Base-by-base conservation (phyloP, 2,797 vertebrate species). In the Forpus xanthops region DNA sequence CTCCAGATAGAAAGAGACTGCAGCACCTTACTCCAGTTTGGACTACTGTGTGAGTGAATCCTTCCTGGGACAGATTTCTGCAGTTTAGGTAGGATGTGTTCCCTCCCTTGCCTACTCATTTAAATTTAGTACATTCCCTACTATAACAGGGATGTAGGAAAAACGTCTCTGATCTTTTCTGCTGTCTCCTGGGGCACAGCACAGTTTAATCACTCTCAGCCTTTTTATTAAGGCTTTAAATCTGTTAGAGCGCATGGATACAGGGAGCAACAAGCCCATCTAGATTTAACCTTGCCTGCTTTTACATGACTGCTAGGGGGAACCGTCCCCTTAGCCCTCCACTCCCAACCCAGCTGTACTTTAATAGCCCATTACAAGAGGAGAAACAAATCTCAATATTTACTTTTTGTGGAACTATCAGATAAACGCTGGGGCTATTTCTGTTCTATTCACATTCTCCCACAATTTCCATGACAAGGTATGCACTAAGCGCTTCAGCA, bases 391-490 rank as follows among this genome's bases (percentile, higher is more conserved):
- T 93, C 94, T 96, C 90, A 95, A 78, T 97, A 97, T 96, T 96
- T 96, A 96, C 94, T 96, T 96, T 93, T n/a, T 77, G 90, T 71
- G 85, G 81, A 90, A 92, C 92, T 89, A 90, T 95, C 93, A 92
- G 95, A 96, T 95, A 96, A 95, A 96, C 90, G 81, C 68, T 94
- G 50, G 47, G 93, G 94, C 96, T 96, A 96, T 95, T 96, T 97
- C 94, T 97, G 95, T 96, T 92, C 93, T 94, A 89, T 87, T 92
- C 94, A 87, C 89, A 82, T 95, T 96, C 93, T 93, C 88, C 92
- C 87, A 96, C 61, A 93, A 94, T 94, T 96, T 96, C 94, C 94
- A 96, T 96, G 95, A 96, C 92, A 95, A 95, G 91, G 88, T 96
- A 94, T 37, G 72, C 53, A 80, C 86, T 50, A 31, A 89, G 75